Evolutionary conservation across 2,888 invertebrate species (phyloP), one percentile per base, ranked within the genome.

Genomic region (Lasioglossum leucozonium): DNA sequence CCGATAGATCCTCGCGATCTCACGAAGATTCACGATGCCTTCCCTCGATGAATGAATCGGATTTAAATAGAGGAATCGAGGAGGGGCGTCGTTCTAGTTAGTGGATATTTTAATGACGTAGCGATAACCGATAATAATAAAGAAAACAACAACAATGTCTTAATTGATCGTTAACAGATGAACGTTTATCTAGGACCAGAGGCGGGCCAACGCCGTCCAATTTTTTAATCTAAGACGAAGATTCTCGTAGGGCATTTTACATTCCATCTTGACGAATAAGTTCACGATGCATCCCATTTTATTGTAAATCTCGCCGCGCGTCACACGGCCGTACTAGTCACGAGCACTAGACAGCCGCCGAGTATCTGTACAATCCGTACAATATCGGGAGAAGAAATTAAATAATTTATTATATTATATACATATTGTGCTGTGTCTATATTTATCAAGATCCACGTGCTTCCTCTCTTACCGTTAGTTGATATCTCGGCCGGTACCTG

Each of bases 391-490:
- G 89, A 88, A 90, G 89, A 93, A 89, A 92, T 89, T 90, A 92
- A 91, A 90, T 93, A 93, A 93, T 91, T 94, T 94, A 94, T 94
- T 93, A 89, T 88, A 74, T 77, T 77, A 75, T 85, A 72, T 80
- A 85, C 42, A 80, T 67, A 67, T 84, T 84, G 77, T 84, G 85
- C 84, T 37, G 69, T 37, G 69, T 51, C 67, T 34, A 47, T 81
- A 13, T 58, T 37, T 69, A 18, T 16, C 22, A 72, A 34, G 34
- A 67, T 67, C 67, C 67, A 67, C 30, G 72, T 30, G 62, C 16
- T 30, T 51, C 51, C 51, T 51, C 51, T 51, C 3, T 34, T 34
- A 34, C n/a, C n/a, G 51, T 22, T 51, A 51, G 51, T 22, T 4
- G 51, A 51, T 51, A 10, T 8, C 42, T 42, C 11, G 42, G 11